Evolutionary conservation across 2,113 vertebrate species (phyloP), one percentile per base, ranked within the genome.

Genomic region (Psilopsiagon aymara): DNA sequence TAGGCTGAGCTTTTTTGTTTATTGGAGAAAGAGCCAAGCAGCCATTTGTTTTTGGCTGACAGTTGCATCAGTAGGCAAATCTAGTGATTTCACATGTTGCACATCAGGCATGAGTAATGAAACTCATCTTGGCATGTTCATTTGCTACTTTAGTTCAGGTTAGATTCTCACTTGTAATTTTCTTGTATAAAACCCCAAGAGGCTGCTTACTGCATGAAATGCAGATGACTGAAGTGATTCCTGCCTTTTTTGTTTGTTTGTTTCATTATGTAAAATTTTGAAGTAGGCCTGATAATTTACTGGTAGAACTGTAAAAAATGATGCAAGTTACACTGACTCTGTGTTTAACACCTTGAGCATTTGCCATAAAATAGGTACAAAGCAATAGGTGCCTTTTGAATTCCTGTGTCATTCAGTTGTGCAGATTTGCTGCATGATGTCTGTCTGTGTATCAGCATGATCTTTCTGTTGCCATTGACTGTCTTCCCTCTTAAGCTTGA

Each of bases 111-210:
- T 43, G n/a, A 3, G 2, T 66, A 83, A 66, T 69, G 82, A 88
- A 94, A 80, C 63, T 88, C 41, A 73, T 73, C 43, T 92, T 95
- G 93, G 63, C 71, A 57, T 77, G 68, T 89, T 97, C 59, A 78
- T 92, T 91, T 94, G 92, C 82, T 70, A 4, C 46, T 86, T 91
- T 74, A 13, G 7, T 83, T 88, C 68, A 74, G 28, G 27, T 63
- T 95, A 41, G 28, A 67, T 49, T 91, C 51, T 78, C 24, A 12
- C 18, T 31, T 13, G 46, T 88, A 92, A 75, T n/a, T 84, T 77
- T 25, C 29, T 29, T 73, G 27, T 81, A 29, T 86, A 66, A 92
- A 89, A 74, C 55, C 28, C 6, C 55, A 69, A 37, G 37, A 75
- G 46, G 31, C 59, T 95, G 23, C 41, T 70, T 70, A 53, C 28